These are phyloP conservation scores for Adela reaumurella DNA, from an alignment of 2,888 invertebrate genomes.

Conservation along the genomic window DNA sequence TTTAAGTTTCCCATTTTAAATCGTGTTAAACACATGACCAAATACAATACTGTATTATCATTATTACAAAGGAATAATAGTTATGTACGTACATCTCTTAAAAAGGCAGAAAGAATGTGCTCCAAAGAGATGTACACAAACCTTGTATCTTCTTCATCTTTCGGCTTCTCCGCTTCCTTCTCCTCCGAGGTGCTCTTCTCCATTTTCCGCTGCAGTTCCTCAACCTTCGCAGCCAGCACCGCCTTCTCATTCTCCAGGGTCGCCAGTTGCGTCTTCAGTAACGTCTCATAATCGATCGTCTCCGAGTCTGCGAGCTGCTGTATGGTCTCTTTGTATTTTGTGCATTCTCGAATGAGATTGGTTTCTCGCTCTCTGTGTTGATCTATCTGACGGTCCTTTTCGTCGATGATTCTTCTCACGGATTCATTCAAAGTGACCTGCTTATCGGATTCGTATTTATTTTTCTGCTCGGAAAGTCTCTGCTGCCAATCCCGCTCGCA, in stretches of 20 bases:
- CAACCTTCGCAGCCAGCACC: slow-evolving; percentile 32
- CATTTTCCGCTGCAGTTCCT: slow-evolving; percentile 37
- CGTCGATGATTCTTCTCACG: slow-evolving; percentile 61
- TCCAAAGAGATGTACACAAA: too few species aligned
- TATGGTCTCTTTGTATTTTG: slow-evolving; percentile 64
- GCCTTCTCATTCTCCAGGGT: slow-evolving; percentile 40
- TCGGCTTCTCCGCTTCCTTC: slow-evolving; percentile 35
- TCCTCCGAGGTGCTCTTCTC: slow-evolving; percentile 25
- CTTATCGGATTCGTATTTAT: slow-evolving; percentile 50
- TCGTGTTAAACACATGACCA: too few species aligned
- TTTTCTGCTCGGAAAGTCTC: slow-evolving; percentile 39
- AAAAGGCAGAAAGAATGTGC: too few species aligned
- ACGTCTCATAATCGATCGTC: slow-evolving; percentile 49
- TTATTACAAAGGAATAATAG: too few species aligned
- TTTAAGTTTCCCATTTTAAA: too few species aligned
- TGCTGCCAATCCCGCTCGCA: slow-evolving; percentile 49
- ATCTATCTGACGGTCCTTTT: slow-evolving; percentile 70
- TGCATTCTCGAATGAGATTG: slow-evolving; percentile 59
- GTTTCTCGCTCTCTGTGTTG: slow-evolving; percentile 60
- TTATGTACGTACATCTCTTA: too few species aligned
- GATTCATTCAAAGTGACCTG: slow-evolving; percentile 62
- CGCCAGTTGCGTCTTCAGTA: slow-evolving; percentile 35
- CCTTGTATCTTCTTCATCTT: slow-evolving; percentile 41
- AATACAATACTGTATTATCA: too few species aligned
- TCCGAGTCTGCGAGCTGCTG: slow-evolving; percentile 65